Evolutionary conservation across 2,888 invertebrate species (phyloP).

Genomic region (Machimus rusticus): DNA sequence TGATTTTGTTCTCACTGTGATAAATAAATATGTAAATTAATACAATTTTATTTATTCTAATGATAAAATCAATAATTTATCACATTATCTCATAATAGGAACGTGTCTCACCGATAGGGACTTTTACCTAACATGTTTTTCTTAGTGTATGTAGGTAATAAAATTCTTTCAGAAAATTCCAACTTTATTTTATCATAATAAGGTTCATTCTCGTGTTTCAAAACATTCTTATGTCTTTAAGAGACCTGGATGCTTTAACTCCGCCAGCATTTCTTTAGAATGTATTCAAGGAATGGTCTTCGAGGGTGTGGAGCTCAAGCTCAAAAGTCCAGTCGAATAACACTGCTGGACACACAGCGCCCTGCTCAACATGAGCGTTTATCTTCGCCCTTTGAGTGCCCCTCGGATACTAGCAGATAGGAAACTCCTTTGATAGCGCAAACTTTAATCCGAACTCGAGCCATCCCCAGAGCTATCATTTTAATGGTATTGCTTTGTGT

Average conservation of each 20-base stretch:
- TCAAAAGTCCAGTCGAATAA: background rate
- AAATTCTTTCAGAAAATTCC: too few species aligned
- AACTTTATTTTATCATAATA: background rate
- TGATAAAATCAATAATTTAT: too few species aligned
- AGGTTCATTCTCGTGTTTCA: background rate
- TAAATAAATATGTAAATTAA: too few species aligned
- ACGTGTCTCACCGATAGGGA: too few species aligned
- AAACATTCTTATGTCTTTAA: background rate
- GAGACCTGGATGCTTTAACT: background rate
- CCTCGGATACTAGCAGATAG: background rate
- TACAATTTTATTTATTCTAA: too few species aligned
- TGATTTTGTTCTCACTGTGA: too few species aligned
- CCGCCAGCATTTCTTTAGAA: background rate
- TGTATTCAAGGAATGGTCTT: background rate
- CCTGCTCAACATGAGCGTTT: background rate
- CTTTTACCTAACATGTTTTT: too few species aligned
- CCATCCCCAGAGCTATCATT: background rate
- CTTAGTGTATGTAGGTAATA: too few species aligned
- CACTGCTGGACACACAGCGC: background rate
- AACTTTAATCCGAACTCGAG: constrained; percentile 16
- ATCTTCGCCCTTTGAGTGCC: background rate
- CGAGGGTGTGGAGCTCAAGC: background rate
- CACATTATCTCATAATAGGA: too few species aligned
- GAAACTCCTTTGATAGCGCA: constrained; percentile 11
- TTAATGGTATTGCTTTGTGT: constrained; percentile 30